A percentile compares a stretch with the other conserved stretches of the same genome.
Conservation (phyloP, 2,888 invertebrate genomes). For the Cloeon dipterum region DNA sequence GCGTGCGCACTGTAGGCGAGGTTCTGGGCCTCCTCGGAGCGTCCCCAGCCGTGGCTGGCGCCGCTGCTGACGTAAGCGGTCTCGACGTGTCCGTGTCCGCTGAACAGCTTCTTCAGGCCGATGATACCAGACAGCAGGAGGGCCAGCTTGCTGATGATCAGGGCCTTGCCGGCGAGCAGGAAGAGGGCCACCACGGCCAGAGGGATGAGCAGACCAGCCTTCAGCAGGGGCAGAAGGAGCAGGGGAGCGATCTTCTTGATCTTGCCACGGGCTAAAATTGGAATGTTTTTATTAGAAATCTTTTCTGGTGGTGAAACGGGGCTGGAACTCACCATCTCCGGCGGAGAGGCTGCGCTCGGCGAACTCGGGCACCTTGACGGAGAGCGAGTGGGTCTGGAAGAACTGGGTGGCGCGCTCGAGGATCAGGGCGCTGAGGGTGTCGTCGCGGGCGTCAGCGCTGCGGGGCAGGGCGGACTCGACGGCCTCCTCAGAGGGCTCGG, state of each 20-base stretch:
- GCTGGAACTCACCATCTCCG: slow-evolving; percentile 19
- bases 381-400: slow-evolving; percentile 50
- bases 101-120: slow-evolving; percentile 57
- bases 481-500: slow-evolving; percentile 27
- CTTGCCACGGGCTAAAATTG: slow-evolving; percentile 28
- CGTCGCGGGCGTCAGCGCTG: slow-evolving; percentile 42
- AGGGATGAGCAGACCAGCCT: slow-evolving; percentile 60
- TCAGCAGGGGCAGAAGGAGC: slow-evolving; percentile 52
- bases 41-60: slow-evolving; percentile 25
- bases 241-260: slow-evolving; percentile 51
- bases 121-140: slow-evolving; percentile 62
- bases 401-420: slow-evolving; percentile 48
- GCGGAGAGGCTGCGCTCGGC: slow-evolving; percentile 34
- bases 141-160: slow-evolving; percentile 65
- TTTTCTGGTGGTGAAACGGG: no score
- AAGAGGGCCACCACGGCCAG: slow-evolving; percentile 63
- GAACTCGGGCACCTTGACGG: slow-evolving; percentile 49
- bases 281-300: not conserved
- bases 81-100: slow-evolving; percentile 32
- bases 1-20: slow-evolving; percentile 6
- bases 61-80: slow-evolving; percentile 38
- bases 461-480: slow-evolving; percentile 52
- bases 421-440: slow-evolving; percentile 49
- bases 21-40: slow-evolving; percentile 6
- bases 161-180: slow-evolving; percentile 59